phyloP scores from a whole-genome alignment of 2,888 invertebrate species.

The Elaeidobius kamerunicus region DNA sequence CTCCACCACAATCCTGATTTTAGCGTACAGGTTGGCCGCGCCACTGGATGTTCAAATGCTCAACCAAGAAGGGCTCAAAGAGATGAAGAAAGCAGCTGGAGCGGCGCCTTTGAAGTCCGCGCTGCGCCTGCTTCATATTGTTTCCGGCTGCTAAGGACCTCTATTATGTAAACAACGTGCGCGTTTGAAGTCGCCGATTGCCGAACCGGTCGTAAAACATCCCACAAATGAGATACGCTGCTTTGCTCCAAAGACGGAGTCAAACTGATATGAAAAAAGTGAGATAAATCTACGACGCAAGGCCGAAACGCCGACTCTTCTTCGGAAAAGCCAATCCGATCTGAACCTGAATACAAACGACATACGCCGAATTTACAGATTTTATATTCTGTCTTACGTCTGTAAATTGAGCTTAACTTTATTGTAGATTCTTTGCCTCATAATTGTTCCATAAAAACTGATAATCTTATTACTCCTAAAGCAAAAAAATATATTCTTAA shows the following conservation, averaged over 20 bases:
- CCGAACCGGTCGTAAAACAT: slow-evolving; percentile 48
- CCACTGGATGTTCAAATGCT: slow-evolving; percentile 27
- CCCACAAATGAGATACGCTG: slow-evolving; percentile 46
- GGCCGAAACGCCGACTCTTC: too few species aligned
- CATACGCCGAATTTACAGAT: too few species aligned
- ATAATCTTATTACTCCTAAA: too few species aligned
- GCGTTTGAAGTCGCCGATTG: slow-evolving; percentile 59
- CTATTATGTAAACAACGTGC: slow-evolving; percentile 68
- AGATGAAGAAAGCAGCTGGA: slow-evolving; percentile 40
- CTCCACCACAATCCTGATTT: too few species aligned
- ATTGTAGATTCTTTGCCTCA: too few species aligned
- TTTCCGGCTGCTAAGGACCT: slow-evolving; percentile 61
- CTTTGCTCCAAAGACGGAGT: slow-evolving; percentile 30
- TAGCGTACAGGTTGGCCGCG: too few species aligned
- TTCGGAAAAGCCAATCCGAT: too few species aligned
- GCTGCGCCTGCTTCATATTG: slow-evolving; percentile 50
- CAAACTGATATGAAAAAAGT: slow-evolving; percentile 15
- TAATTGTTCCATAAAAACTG: too few species aligned
- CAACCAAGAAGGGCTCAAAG: slow-evolving; percentile 34
- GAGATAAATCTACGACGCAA: slow-evolving; percentile 6
- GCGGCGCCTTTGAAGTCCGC: slow-evolving; percentile 50
- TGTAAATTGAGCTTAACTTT: too few species aligned
- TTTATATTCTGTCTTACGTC: too few species aligned
- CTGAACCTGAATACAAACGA: too few species aligned
- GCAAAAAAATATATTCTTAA: too few species aligned